These are phyloP conservation scores for Halcyon leucocephala DNA, from an alignment of 2,797 vertebrate species.

Conservation along the genomic window DNA sequence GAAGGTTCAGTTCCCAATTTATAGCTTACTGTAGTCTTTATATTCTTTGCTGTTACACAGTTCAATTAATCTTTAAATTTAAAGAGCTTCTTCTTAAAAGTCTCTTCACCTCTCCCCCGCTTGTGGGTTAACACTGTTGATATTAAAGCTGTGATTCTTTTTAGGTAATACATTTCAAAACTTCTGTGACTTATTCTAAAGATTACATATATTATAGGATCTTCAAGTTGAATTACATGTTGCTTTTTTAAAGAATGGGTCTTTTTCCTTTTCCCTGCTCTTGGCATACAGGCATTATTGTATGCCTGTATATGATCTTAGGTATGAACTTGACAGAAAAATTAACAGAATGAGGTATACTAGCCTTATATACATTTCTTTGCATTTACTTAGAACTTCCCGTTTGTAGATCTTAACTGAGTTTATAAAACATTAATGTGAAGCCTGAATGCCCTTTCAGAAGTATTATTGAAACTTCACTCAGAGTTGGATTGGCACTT, in stretches of 20 bases:
- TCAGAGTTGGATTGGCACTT: not conserved
- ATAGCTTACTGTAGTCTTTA: not conserved
- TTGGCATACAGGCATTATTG: not conserved
- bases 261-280: not conserved
- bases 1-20: not conserved
- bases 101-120: not conserved
- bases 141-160: not conserved
- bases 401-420: not conserved
- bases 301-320: too few species aligned
- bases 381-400: not conserved
- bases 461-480: not conserved
- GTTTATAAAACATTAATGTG: not conserved
- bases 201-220: too few species aligned
- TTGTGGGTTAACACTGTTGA: not conserved
- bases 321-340: too few species aligned
- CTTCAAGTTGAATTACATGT: not conserved
- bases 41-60: not conserved
- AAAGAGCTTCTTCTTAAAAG: not conserved
- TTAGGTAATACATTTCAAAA: not conserved
- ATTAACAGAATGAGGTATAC: not conserved
- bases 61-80: not conserved
- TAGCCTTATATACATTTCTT: not conserved
- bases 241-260: not conserved
- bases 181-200: not conserved
- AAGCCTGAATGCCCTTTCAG: not conserved